A percentile compares a stretch with the other conserved stretches of the same genome.
Conservation (phyloP, 2,797 vertebrate species). For the Myotis myotis region DNA sequence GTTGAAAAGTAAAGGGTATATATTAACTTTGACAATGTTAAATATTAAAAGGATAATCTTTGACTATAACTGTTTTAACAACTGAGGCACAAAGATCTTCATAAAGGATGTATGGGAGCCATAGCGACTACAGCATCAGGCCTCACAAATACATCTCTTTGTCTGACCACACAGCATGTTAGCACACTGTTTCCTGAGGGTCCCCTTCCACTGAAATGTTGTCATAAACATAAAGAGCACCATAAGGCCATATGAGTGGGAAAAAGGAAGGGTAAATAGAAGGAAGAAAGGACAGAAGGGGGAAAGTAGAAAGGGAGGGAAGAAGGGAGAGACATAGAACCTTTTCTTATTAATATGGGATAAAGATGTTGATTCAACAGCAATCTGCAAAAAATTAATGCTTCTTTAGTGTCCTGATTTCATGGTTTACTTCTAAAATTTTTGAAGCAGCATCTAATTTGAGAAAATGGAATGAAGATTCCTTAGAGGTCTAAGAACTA, state of each 20-base stretch:
- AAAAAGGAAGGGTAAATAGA: neutral
- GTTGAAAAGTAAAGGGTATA: conserved; percentile 58
- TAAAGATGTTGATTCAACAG: conserved; percentile 20
- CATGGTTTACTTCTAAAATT: conserved; percentile 39
- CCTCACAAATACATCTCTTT: neutral
- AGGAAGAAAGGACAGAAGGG: neutral
- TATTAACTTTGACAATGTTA: conserved; percentile 67
- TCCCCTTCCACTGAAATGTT: neutral
- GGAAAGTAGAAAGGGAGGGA: neutral
- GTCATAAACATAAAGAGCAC: neutral
- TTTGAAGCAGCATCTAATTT: conserved; percentile 3
- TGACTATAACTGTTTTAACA: neutral
- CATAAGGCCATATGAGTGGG: neutral
- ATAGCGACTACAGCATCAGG: neutral
- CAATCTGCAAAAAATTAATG: conserved; percentile 10
- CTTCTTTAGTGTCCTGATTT: conserved; percentile 14
- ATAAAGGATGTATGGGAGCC: neutral
- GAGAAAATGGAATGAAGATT: neutral
- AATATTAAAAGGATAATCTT: conserved; percentile 53
- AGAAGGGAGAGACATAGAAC: neutral
- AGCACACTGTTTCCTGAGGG: neutral
- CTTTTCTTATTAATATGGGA: neutral
- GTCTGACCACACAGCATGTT: neutral
- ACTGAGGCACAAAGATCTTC: neutral
- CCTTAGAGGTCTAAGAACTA: neutral